phyloP scores from a whole-genome alignment of 2,888 invertebrate genomes.

The Sphecodes monilicornis region DNA sequence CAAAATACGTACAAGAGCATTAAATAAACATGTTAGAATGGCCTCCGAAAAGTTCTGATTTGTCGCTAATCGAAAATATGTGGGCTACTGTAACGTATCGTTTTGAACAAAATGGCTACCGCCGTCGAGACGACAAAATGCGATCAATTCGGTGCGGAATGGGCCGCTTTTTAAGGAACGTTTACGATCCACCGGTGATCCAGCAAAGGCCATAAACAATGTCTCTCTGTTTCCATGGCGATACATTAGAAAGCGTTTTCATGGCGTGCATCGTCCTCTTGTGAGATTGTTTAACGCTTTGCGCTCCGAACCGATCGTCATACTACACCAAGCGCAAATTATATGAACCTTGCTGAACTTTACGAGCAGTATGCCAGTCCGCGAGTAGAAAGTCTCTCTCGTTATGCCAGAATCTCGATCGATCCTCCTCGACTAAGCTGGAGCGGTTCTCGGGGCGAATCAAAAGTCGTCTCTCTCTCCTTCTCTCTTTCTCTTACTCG shows the following conservation, averaged over 20 bases:
- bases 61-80: too few species aligned
- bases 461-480: slow-evolving; percentile 7
- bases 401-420: slow-evolving; percentile 57
- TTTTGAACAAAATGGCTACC: background rate
- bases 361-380: slow-evolving; percentile 46
- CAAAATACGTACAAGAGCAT: too few species aligned
- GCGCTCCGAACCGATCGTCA: slow-evolving; percentile 31
- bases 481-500: background rate
- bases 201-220: background rate
- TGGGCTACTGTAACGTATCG: too few species aligned
- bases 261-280: slow-evolving; percentile 28
- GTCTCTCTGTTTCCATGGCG: slow-evolving; percentile 7
- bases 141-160: background rate
- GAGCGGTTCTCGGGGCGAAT: slow-evolving; percentile 19
- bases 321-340: slow-evolving; percentile 49
- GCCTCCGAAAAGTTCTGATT: too few species aligned
- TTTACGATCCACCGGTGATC: slow-evolving; percentile 1
- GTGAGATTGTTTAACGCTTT: slow-evolving; percentile 44
- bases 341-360: slow-evolving; percentile 53
- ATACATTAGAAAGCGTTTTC: slow-evolving; percentile 53
- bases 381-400: slow-evolving; percentile 56
- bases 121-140: background rate
- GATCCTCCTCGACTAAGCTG: slow-evolving; percentile 39
- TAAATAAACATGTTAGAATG: too few species aligned
- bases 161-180: background rate